These are phyloP conservation scores for Cephus spinipes DNA, from an alignment of 2,888 invertebrate genomes.

Conservation along the genomic window DNA sequence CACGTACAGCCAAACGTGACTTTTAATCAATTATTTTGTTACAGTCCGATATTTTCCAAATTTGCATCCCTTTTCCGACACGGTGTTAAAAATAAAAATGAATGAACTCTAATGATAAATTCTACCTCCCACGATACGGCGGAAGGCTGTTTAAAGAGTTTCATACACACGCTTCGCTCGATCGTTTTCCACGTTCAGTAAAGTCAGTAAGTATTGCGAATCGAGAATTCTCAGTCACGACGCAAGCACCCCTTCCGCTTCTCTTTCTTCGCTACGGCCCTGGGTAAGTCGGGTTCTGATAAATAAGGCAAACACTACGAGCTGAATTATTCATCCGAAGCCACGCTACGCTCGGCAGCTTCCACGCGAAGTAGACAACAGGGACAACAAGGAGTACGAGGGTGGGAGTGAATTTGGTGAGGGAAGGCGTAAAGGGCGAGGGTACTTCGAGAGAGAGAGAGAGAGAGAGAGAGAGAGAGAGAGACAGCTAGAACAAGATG, in stretches of 20 bases:
- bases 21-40: not conserved
- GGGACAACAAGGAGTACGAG: not conserved
- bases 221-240: not conserved
- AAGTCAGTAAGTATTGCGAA: not conserved
- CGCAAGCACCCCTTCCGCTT: not conserved
- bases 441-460: not conserved
- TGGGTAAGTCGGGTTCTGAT: constrained; percentile 16
- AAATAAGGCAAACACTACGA: constrained; percentile 25
- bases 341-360: constrained; percentile 4
- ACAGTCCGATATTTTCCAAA: not conserved
- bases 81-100: not conserved
- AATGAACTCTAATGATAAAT: not conserved
- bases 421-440: not conserved
- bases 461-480: not conserved
- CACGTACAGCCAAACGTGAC: too few species aligned
- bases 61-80: not conserved
- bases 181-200: not conserved
- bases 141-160: not conserved
- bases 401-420: not conserved
- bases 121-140: not conserved
- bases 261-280: not conserved
- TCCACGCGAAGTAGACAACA: constrained; percentile 9
- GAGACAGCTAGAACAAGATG: not conserved
- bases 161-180: not conserved
- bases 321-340: constrained; percentile 22